phyloP scores from a whole-genome alignment of 2,113 vertebrate species.

The Oreotragus oreotragus region DNA sequence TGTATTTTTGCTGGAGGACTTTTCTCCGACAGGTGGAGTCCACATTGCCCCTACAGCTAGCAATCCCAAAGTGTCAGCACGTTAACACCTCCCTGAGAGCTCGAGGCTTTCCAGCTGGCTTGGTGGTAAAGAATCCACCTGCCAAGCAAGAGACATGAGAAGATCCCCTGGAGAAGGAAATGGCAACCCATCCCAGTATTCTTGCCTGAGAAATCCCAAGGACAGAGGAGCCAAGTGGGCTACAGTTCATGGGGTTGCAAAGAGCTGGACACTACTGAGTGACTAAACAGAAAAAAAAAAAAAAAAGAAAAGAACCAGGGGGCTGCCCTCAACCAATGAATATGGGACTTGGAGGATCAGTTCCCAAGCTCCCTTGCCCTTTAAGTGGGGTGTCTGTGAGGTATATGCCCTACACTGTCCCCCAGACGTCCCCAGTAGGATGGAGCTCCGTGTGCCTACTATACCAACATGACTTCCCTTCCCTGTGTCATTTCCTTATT shows the following conservation, averaged over 20 bases:
- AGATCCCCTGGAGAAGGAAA: not conserved
- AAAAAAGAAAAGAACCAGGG: not conserved
- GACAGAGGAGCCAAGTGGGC: not conserved
- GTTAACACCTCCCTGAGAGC: not conserved
- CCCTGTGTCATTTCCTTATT: not conserved
- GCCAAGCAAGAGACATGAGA: not conserved
- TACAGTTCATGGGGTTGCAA: not conserved
- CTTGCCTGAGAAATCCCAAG: not conserved
- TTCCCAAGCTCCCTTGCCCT: not conserved
- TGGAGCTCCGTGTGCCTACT: not conserved
- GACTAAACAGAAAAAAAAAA: not conserved
- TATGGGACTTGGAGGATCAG: not conserved
- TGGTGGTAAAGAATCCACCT: not conserved
- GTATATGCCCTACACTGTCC: accelerated
- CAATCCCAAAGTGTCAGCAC: not conserved
- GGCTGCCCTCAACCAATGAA: not conserved
- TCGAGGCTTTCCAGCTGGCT: not conserved
- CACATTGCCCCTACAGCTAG: not conserved
- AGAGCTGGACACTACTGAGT: not conserved
- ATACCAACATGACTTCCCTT: not conserved
- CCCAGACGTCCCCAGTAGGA: not conserved
- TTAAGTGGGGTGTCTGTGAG: not conserved
- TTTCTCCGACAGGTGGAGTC: not conserved
- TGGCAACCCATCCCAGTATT: not conserved
- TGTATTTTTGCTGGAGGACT: not conserved